Evolutionary conservation across 2,797 vertebrate species (phyloP).

Genomic region (Enteromius treurensis): DNA sequence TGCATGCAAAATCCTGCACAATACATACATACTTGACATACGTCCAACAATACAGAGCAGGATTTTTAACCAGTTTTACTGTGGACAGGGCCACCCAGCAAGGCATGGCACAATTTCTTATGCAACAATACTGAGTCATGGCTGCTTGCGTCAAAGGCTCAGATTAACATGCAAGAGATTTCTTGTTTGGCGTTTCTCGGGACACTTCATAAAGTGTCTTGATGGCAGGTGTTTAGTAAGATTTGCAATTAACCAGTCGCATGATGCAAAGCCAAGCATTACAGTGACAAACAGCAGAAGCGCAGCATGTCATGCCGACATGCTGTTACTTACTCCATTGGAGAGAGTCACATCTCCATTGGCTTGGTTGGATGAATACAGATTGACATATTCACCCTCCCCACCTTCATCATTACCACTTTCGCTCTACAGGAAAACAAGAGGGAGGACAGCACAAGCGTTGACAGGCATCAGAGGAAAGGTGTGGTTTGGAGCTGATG

Average conservation of each 20-base stretch:
- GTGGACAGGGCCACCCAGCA: background rate
- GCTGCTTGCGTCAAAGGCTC: background rate
- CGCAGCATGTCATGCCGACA: conserved; percentile 13
- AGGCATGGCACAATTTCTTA: background rate
- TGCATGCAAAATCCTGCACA: background rate
- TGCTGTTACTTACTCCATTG: conserved; percentile 83
- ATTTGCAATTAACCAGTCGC: background rate
- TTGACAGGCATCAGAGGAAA: conserved; percentile 45
- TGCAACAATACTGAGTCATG: background rate
- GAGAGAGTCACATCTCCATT: conserved; percentile 76
- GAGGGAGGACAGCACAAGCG: conserved; percentile 67
- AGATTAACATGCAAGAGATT: conserved; percentile 3
- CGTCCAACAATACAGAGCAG: background rate
- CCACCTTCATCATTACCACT: conserved; percentile 77
- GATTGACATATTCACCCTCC: conserved; percentile 86
- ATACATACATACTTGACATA: background rate
- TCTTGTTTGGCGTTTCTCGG: background rate
- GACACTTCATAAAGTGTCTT: background rate
- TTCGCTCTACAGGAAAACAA: conserved; percentile 82
- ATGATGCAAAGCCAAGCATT: conserved; percentile 41
- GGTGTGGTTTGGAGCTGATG: background rate
- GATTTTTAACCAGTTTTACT: background rate
- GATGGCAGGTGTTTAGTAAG: background rate
- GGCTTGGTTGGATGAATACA: conserved; percentile 84
- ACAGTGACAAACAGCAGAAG: conserved; percentile 17